Evolutionary conservation across 2,113 vertebrate genomes (phyloP).

Genomic region (Entomyzon cyanotis): DNA sequence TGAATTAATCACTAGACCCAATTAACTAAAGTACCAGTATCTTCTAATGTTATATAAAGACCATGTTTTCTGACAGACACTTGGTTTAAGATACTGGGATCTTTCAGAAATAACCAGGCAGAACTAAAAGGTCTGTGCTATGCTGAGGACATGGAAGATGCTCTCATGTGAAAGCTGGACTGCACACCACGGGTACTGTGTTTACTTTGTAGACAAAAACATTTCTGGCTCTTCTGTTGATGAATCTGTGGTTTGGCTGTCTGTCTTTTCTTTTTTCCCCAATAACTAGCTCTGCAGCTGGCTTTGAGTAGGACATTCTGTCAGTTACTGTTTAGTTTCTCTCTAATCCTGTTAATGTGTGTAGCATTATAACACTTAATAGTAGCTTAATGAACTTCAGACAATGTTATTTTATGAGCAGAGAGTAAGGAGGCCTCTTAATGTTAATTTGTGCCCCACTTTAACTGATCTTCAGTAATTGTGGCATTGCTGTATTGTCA

Average conservation of each 20-base stretch:
- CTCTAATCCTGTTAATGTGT: constrained; percentile 9
- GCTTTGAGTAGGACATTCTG: not conserved
- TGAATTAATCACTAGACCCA: not conserved
- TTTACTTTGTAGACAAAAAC: not conserved
- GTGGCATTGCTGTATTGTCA: not conserved
- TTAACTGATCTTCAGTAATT: not conserved
- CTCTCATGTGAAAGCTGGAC: not conserved
- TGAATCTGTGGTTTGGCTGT: constrained; percentile 26
- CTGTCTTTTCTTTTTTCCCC: not conserved
- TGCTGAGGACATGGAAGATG: not conserved
- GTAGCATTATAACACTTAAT: constrained; percentile 24
- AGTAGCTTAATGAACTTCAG: constrained; percentile 44
- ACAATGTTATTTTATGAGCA: not conserved
- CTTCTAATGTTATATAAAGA: not conserved
- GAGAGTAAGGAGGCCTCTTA: not conserved
- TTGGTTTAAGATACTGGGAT: not conserved
- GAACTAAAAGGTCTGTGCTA: not conserved
- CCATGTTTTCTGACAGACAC: not conserved
- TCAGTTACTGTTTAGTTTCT: constrained; percentile 44
- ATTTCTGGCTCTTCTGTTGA: not conserved
- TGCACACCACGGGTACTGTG: not conserved
- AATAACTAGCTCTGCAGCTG: not conserved
- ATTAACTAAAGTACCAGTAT: not conserved
- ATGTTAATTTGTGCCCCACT: not conserved
- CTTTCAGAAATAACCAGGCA: not conserved